Evolutionary conservation across 2,888 invertebrate species (phyloP).

Genomic region (Leptinotarsa rubiginosa): DNA sequence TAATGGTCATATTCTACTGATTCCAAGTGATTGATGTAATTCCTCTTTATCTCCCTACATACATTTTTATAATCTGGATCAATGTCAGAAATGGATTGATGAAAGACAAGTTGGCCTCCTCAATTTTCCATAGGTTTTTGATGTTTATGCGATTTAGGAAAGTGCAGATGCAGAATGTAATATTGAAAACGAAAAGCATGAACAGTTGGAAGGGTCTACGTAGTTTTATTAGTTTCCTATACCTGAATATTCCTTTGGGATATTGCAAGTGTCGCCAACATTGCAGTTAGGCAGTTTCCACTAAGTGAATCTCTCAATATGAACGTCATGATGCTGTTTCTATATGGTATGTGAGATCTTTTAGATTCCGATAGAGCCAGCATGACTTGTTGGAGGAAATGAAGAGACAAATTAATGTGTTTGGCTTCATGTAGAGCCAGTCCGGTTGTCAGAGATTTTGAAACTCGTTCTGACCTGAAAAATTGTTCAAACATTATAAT

Average conservation of each 20-base stretch:
- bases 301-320: constrained; percentile 69
- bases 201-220: too few relatives aligned
- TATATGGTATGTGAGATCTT: constrained; percentile 65
- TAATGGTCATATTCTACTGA: too few relatives aligned
- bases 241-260: constrained; percentile 53
- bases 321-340: constrained; percentile 70
- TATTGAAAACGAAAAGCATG: too few relatives aligned
- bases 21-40: too few relatives aligned
- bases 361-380: constrained; percentile 63
- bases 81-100: too few relatives aligned
- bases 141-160: too few relatives aligned
- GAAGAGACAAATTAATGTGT: constrained; percentile 70
- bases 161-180: too few relatives aligned
- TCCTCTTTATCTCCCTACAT: too few relatives aligned
- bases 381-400: constrained; percentile 70
- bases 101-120: too few relatives aligned
- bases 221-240: constrained; percentile 12
- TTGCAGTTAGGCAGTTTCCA: constrained; percentile 69
- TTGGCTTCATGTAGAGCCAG: constrained; percentile 68
- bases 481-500: background rate
- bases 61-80: too few relatives aligned
- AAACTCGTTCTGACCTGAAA: constrained; percentile 68
- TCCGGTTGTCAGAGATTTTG: constrained; percentile 67
- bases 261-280: constrained; percentile 66
- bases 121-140: too few relatives aligned